Base-by-base conservation (phyloP, 2,797 vertebrate genomes). In the Sebastes kiyomatsui region DNA sequence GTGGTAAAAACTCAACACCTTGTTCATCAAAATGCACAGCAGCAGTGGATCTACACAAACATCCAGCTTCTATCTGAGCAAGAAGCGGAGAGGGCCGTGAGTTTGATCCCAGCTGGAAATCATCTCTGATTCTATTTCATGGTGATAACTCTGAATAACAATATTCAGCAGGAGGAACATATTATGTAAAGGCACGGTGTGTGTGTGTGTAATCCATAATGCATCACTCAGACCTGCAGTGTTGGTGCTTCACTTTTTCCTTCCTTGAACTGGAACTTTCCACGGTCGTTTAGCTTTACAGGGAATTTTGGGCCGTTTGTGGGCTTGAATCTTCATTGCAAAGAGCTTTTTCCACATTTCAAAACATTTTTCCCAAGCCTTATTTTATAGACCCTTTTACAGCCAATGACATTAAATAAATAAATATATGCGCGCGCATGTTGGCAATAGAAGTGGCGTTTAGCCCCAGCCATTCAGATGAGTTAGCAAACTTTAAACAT, bases 71-170 rank as follows among this genome's bases (percentile, higher is more conserved):
- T 30, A 7, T 65, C 64, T 20, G 60, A 75, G 65, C 27, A 9
- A 5, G 77, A 66, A 33, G 65, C 72, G 69, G 54, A 33, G 68
- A 66, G 49, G 18, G 72, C 25, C 52, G 60, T 0, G 68, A 81
- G 79, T 79, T 72, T 80, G 82, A 88, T 86, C 87, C 27, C 90
- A 75, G 87, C 88, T 61, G 88, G 82, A 84, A 75, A 76, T 83
- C 72, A 68, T 86, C 77, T 80, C 71, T 22, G 60, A 87, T 81
- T 88, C 84, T 38, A 69, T 83, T 84, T 84, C 80, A 86, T 82
- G 79, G 65, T 61, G 74, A 84, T 46, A 70, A 59, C 79, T 77
- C 65, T 27, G 75, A 81, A 83, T 70, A 89, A 75, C 79, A 82
- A 82, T 22, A 79, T 83, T 79, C 81, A 82, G 77, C 82, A 73